A percentile compares a stretch with the other conserved stretches of the same genome.
phyloP scores from a whole-genome alignment of 1,140 invertebrate species.

The Drosophila santomea region DNA sequence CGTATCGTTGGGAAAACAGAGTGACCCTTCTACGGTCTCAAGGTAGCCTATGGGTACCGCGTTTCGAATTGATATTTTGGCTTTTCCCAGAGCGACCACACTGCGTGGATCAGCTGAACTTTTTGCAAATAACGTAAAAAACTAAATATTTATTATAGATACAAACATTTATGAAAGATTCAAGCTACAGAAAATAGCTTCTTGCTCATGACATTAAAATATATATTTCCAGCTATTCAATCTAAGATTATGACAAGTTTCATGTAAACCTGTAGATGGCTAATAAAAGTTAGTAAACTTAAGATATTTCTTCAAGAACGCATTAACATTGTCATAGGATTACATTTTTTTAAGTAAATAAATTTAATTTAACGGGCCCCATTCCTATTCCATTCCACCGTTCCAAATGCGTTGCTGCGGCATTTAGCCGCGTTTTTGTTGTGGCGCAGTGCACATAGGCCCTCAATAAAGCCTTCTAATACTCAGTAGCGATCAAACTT shows the following conservation, averaged over 20 bases:
- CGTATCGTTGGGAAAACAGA: neutral
- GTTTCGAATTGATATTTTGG: neutral
- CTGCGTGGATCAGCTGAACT: neutral
- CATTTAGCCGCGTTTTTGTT: constrained; percentile 13
- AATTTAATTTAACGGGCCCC: too few relatives aligned
- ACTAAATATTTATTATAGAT: too few relatives aligned
- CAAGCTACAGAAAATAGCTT: too few relatives aligned
- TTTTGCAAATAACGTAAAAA: too few relatives aligned
- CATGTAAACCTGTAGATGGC: neutral
- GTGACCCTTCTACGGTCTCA: neutral
- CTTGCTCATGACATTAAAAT: too few relatives aligned
- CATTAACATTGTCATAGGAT: neutral
- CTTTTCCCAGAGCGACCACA: neutral
- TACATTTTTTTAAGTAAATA: neutral
- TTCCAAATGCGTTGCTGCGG: neutral
- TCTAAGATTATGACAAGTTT: too few relatives aligned
- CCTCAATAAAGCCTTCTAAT: constrained; percentile 34
- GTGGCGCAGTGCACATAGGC: constrained; percentile 17
- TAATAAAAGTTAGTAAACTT: neutral
- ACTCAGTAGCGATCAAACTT: constrained; percentile 46
- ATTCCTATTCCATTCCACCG: constrained; percentile 4
- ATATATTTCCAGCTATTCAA: too few relatives aligned
- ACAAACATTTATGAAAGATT: too few relatives aligned
- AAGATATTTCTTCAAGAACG: neutral
- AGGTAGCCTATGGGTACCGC: neutral